Conservation (phyloP, 64 coral and sea anemone species). For the Porites australiensis region DNA sequence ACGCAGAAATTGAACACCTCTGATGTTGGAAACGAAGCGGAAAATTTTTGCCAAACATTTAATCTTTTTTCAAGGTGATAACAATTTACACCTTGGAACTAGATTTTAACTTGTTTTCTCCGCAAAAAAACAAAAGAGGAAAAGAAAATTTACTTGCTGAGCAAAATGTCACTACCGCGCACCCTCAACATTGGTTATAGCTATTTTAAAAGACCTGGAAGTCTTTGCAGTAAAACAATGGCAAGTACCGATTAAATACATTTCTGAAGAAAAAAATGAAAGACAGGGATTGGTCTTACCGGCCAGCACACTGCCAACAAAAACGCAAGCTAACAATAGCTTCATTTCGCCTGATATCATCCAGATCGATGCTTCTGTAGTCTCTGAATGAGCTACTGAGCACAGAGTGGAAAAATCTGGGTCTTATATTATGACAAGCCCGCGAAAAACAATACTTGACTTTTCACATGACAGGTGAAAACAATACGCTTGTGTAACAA, state of each 20-base stretch:
- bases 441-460: neutral
- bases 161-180: too few species aligned
- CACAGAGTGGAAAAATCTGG: neutral
- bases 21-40: neutral
- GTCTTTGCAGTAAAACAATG: too few species aligned
- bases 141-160: neutral
- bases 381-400: slow-evolving; percentile 24
- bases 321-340: slow-evolving; percentile 6
- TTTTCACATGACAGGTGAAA: slow-evolving; percentile 22
- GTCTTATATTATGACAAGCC: slow-evolving; percentile 3
- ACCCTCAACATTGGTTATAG: too few species aligned
- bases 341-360: slow-evolving; percentile 7
- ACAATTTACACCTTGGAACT: too few species aligned
- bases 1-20: neutral
- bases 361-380: neutral
- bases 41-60: neutral
- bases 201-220: neutral
- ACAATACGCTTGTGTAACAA: slow-evolving; percentile 14
- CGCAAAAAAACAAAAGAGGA: too few species aligned
- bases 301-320: slow-evolving; percentile 9
- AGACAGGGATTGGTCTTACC: neutral
- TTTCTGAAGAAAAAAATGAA: neutral
- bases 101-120: too few species aligned
- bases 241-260: too few species aligned
- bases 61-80: neutral